phyloP scores from a whole-genome alignment of 2,888 invertebrate genomes.

The Listrodromus nycthemerus region DNA sequence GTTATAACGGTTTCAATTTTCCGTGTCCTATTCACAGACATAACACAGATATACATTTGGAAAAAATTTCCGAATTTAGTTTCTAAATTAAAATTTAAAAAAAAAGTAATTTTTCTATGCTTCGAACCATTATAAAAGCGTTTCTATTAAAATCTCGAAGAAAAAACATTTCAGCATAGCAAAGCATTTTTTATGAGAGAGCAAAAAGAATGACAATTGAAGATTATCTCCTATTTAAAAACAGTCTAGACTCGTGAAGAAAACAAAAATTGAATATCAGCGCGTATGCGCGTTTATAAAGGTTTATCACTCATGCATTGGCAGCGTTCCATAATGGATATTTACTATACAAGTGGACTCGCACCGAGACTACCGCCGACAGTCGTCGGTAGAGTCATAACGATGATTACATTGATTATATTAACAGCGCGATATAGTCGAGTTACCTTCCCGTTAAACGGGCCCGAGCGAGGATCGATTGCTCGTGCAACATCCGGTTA shows the following conservation, averaged over 20 bases:
- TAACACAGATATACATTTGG: too few species aligned
- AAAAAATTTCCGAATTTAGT: too few species aligned
- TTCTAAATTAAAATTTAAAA: too few species aligned
- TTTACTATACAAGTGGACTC: slow-evolving; percentile 14
- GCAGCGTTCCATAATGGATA: not conserved
- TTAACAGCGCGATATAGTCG: slow-evolving; percentile 49
- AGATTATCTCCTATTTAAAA: not conserved
- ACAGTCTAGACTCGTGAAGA: not conserved
- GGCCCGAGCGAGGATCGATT: slow-evolving; percentile 31
- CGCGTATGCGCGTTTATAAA: not conserved
- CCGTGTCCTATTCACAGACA: too few species aligned
- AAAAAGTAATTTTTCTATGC: too few species aligned
- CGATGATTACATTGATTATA: slow-evolving; percentile 54
- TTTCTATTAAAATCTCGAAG: too few species aligned
- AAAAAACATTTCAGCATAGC: too few species aligned
- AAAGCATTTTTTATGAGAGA: too few species aligned
- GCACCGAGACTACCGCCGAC: not conserved
- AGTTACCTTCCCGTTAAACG: slow-evolving; percentile 48
- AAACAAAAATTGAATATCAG: not conserved
- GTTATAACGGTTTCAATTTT: too few species aligned
- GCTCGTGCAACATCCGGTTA: slow-evolving; percentile 53
- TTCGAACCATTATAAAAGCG: too few species aligned
- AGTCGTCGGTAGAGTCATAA: slow-evolving; percentile 15
- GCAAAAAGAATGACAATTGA: not conserved
- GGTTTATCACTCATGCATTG: not conserved